Conservation (phyloP, 2,113 vertebrate species). For the Anolis sagrei region DNA sequence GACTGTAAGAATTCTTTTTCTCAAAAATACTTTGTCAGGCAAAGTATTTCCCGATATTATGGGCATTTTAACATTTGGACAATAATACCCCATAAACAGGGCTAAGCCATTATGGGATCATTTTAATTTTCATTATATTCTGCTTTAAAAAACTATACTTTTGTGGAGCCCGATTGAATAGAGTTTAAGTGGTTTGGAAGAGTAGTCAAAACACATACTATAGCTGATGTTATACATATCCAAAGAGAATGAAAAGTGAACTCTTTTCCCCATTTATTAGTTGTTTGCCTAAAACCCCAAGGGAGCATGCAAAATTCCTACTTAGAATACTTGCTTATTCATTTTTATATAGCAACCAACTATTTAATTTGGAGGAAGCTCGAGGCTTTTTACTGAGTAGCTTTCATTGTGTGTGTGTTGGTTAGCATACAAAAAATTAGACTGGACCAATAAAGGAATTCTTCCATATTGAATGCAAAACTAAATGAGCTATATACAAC, state of each 20-base stretch:
- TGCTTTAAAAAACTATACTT: neutral
- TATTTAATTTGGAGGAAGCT: neutral
- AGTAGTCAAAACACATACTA: neutral
- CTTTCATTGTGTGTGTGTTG: neutral
- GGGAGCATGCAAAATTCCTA: neutral
- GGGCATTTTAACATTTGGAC: neutral
- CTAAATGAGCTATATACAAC: slow-evolving; percentile 28
- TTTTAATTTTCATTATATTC: neutral
- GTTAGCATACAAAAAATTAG: neutral
- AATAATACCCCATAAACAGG: no score
- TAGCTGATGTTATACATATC: neutral
- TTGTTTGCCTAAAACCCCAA: neutral
- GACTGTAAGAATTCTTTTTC: neutral
- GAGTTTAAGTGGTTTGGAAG: neutral
- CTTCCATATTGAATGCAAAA: neutral
- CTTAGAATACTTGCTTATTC: neutral
- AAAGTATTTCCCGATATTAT: neutral
- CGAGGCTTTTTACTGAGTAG: neutral
- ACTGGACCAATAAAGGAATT: neutral
- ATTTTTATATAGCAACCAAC: neutral
- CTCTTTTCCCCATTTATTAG: neutral
- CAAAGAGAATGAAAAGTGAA: neutral
- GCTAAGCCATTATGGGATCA: neutral
- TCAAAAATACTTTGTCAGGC: neutral
- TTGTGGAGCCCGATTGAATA: neutral